Evolutionary conservation across 2,888 invertebrate species (phyloP).

Genomic region (Epistrophella euchroma): DNA sequence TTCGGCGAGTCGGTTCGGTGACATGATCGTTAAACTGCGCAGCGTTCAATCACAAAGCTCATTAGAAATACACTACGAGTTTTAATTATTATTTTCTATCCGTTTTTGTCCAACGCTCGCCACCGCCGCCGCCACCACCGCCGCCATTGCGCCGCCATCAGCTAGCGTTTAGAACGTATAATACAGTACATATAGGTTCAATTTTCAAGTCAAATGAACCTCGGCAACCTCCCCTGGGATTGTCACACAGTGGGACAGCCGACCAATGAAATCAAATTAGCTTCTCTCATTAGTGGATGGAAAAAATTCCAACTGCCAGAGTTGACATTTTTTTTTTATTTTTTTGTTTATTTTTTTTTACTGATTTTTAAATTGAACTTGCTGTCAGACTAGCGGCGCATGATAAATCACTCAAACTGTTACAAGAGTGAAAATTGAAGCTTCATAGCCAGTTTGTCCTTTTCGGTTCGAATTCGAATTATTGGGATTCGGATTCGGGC

Average conservation of each 20-base stretch:
- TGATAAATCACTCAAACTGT: conserved; percentile 74
- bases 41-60: conserved; percentile 30
- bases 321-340: conserved; percentile 53
- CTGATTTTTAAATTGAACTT: conserved; percentile 51
- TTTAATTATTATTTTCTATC: conserved; percentile 40
- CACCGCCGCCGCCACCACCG: background rate
- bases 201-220: conserved; percentile 56
- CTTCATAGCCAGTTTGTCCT: conserved; percentile 71
- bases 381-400: conserved; percentile 72
- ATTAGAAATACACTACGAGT: conserved; percentile 64
- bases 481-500: conserved; percentile 36
- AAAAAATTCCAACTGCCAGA: conserved; percentile 63
- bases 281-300: conserved; percentile 70
- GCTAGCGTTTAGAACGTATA: conserved; percentile 12
- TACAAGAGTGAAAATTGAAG: conserved; percentile 74
- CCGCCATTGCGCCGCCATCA: background rate
- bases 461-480: conserved; percentile 43
- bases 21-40: conserved; percentile 50
- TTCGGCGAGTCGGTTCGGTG: conserved; percentile 51
- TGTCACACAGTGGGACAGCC: conserved; percentile 57
- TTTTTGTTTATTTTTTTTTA: conserved; percentile 32
- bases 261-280: conserved; percentile 74
- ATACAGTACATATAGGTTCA: conserved; percentile 20
- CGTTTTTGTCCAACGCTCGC: conserved; percentile 1
- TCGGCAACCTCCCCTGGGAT: conserved; percentile 67